Evolutionary conservation across 2,797 vertebrate genomes (phyloP).

Genomic region (Poecile montanus): DNA sequence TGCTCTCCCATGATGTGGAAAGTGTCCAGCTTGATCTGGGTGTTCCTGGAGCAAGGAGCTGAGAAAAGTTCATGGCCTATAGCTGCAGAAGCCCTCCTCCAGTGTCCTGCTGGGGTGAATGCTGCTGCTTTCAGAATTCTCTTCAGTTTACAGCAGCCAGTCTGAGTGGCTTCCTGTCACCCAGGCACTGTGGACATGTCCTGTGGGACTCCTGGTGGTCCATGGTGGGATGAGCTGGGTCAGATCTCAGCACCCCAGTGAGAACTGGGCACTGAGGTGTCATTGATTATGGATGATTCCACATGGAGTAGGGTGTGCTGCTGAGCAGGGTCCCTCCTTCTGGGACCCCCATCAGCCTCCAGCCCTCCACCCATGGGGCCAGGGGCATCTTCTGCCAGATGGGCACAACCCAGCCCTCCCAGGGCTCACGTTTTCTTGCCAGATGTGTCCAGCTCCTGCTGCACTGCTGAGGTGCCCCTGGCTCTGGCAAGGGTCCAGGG

Average conservation of each 20-base stretch:
- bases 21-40: neutral
- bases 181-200: neutral
- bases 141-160: neutral
- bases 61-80: neutral
- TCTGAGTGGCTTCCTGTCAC: neutral
- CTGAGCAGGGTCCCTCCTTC: neutral
- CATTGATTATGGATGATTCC: neutral
- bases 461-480: neutral
- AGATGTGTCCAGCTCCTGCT: neutral
- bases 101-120: neutral
- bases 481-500: neutral
- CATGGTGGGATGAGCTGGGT: neutral
- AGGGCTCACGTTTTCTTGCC: neutral
- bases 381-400: neutral
- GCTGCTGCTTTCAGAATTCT: neutral
- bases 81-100: neutral
- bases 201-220: neutral
- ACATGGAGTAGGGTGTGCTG: neutral
- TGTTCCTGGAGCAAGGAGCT: neutral
- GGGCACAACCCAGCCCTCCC: neutral
- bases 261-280: accelerated
- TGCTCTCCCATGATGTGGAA: accelerated
- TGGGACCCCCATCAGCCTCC: accelerated
- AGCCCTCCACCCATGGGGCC: accelerated
- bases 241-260: neutral